phyloP scores from a whole-genome alignment of 2,113 vertebrate species.

The Diadophis punctatus region DNA sequence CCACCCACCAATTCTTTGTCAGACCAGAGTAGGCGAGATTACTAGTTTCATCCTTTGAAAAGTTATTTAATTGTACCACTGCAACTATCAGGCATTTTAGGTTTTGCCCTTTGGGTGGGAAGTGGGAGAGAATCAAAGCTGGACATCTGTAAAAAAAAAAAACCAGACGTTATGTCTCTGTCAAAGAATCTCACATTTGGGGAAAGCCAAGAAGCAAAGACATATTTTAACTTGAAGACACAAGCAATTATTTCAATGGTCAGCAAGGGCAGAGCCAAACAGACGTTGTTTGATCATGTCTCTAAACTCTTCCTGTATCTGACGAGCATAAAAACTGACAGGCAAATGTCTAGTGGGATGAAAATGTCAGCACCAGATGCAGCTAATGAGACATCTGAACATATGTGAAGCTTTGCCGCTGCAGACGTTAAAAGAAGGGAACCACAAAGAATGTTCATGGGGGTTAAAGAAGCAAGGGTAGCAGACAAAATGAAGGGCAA shows the following conservation, averaged over 20 bases:
- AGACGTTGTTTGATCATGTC: neutral
- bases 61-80: neutral
- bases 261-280: neutral
- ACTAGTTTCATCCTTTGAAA: neutral
- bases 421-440: neutral
- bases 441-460: neutral
- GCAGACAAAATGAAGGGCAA: neutral
- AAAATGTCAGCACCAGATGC: neutral
- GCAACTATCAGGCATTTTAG: neutral
- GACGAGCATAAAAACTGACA: neutral
- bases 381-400: neutral
- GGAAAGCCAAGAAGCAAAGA: neutral
- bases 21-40: neutral
- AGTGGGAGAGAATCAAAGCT: neutral
- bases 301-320: neutral
- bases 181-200: neutral
- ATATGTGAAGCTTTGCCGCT: neutral
- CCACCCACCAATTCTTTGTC: neutral
- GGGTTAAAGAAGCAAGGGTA: neutral
- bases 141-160: neutral
- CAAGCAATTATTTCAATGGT: neutral
- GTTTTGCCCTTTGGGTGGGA: neutral
- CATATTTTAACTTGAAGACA: neutral
- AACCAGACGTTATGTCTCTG: neutral
- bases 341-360: neutral